These are phyloP conservation scores for Lynx canadensis DNA, from an alignment of 2,113 vertebrate genomes.

Conservation along the genomic window DNA sequence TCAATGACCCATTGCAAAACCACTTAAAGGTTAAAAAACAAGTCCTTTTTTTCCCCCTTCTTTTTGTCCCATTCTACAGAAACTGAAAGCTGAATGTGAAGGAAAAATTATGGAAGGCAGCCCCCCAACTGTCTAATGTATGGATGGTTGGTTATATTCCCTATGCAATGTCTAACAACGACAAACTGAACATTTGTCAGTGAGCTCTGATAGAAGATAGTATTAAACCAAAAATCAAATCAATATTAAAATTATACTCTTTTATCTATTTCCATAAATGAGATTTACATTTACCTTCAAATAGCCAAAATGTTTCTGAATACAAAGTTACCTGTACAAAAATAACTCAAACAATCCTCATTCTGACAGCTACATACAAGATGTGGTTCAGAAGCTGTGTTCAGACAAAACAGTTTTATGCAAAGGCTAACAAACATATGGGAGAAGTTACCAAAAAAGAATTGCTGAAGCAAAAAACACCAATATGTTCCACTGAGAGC, in stretches of 20 bases:
- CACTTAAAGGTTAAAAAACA: neutral
- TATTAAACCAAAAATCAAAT: neutral
- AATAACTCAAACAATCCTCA: slow-evolving; percentile 45
- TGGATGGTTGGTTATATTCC: neutral
- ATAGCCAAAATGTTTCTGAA: slow-evolving; percentile 46
- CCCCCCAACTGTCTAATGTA: neutral
- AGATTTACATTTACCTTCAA: slow-evolving; percentile 31
- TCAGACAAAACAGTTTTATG: slow-evolving; percentile 57
- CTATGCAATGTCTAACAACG: neutral
- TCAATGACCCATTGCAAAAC: neutral
- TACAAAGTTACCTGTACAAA: slow-evolving; percentile 56
- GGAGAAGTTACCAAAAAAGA: slow-evolving; percentile 61
- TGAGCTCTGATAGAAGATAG: slow-evolving; percentile 10
- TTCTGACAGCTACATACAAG: slow-evolving; percentile 44
- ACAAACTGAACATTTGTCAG: neutral
- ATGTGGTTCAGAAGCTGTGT: slow-evolving; percentile 55
- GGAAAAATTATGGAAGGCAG: neutral
- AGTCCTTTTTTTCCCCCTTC: neutral
- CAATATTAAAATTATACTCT: neutral
- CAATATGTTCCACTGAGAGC: slow-evolving; percentile 49
- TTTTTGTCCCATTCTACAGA: slow-evolving; percentile 1
- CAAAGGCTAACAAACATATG: slow-evolving; percentile 68
- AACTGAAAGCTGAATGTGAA: neutral
- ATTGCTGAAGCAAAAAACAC: slow-evolving; percentile 59
- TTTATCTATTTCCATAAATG: slow-evolving; percentile 22